Conservation (phyloP, 2,888 invertebrate genomes). For the Yponomeuta cagnagella region DNA sequence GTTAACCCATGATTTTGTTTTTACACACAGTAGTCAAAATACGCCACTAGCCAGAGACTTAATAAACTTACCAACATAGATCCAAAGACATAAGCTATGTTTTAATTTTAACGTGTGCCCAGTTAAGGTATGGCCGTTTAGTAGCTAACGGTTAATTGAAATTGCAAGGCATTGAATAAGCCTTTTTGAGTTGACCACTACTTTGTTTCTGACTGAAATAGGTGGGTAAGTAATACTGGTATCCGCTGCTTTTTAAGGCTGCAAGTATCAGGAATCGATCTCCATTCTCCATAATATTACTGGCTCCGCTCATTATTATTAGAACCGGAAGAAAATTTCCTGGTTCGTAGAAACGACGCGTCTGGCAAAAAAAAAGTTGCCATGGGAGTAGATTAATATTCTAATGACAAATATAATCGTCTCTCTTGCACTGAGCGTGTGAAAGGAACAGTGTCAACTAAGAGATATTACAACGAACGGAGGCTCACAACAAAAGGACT, state of each 20-base stretch:
- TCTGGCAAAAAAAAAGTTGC: neutral
- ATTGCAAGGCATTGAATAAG: no score
- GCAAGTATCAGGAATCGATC: neutral
- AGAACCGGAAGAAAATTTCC: slow-evolving; percentile 1
- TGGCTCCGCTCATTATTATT: neutral
- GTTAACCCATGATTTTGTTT: no score
- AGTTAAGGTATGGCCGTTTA: no score
- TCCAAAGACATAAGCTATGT: no score
- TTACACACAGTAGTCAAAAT: no score
- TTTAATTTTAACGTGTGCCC: no score
- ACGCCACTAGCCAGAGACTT: no score
- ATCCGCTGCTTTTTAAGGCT: neutral
- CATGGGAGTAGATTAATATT: neutral
- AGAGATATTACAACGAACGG: neutral
- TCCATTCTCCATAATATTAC: neutral
- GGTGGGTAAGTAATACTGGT: neutral
- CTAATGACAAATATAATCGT: neutral
- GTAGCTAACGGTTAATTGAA: no score
- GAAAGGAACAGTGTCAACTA: neutral
- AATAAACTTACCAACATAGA: no score
- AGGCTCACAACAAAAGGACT: no score
- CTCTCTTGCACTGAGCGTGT: neutral
- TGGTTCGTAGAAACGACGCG: neutral
- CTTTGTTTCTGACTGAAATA: neutral
- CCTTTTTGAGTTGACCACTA: neutral